Evolutionary conservation across 2,888 invertebrate species (phyloP).

Genomic region (Netelia fuscicornis): DNA sequence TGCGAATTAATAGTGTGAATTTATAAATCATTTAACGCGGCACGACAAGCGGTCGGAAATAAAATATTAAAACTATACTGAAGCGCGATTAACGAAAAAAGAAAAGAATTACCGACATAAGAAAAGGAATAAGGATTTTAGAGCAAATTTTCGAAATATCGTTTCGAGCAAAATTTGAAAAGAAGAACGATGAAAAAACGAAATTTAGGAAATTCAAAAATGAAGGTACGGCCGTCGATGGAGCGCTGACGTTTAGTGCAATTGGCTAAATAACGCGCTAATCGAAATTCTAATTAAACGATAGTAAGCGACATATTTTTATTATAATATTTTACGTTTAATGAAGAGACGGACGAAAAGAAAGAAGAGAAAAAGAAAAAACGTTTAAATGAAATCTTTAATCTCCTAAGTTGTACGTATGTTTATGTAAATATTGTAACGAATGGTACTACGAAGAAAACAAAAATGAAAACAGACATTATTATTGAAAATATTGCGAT

Average conservation of each 20-base stretch:
- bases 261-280: conserved; percentile 70
- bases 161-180: conserved; percentile 41
- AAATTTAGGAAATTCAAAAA: conserved; percentile 65
- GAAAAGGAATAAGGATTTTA: conserved; percentile 25
- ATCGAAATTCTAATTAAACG: conserved; percentile 68
- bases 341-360: background rate
- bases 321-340: conserved; percentile 74
- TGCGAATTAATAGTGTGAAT: conserved; percentile 54
- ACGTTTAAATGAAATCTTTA: conserved; percentile 68
- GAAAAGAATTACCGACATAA: conserved; percentile 1
- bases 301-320: conserved; percentile 75
- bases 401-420: conserved; percentile 81
- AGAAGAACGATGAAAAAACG: conserved; percentile 28
- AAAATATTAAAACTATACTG: conserved; percentile 43
- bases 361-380: conserved; percentile 12
- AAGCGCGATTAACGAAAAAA: conserved; percentile 38
- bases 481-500: conserved; percentile 75
- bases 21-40: conserved; percentile 51
- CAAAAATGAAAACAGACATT: conserved; percentile 74
- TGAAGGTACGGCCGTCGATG: conserved; percentile 49
- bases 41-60: conserved; percentile 57
- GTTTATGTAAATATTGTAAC: conserved; percentile 83
- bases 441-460: conserved; percentile 78
- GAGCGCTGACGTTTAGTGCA: conserved; percentile 71
- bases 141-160: conserved; percentile 45